Base-by-base conservation (phyloP, 2,888 invertebrate species). In the Nudaria mundana region DNA sequence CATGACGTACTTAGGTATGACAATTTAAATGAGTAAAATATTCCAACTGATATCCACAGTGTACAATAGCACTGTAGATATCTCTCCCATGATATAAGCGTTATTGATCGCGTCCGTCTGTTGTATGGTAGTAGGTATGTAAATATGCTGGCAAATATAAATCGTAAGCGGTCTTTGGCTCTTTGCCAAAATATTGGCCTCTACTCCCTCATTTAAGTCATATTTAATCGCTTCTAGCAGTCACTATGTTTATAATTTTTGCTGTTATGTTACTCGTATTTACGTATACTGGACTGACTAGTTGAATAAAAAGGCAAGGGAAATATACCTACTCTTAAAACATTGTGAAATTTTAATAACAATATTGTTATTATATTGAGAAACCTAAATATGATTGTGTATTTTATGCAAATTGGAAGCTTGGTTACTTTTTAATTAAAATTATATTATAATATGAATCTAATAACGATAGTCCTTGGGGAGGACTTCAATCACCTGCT, bases 101-200 rank as follows among this genome's bases (percentile, higher is more conserved):
- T 30, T 58, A 60, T 60, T 42, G 61, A 60, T 60, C 54, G 54
- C 3, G 36, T 25, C 44, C 60, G 54, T 69, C n/a, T 44, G 40
- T 39, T 61, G 52, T 69, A 34, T 18, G 12, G 25, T 18, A 4
- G 34, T 26, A 68, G 73, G 70, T 63, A 68, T 74, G 70, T 63
- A 69, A 71, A 72, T 73, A 67, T 63, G 64, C 55, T 52, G 40
- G 56, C 48, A 55, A 56, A 65, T 67, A 81, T 81, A 77, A 80
- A 82, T 81, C 77, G 72, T 49, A 50, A 58, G 71, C 56, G 74
- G 75, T 57, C 63, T 39, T 71, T 81, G 84, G 84, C 78, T 30
- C 24, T 16, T 33, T 13, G 78, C 83, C 83, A 82, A 69, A 48
- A n/a, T 48, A 46, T 36, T 29, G 37, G 51, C 44, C 43, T 44